Conservation (phyloP, 2,797 vertebrate genomes). For the Microctenopoma steveboyesi region DNA sequence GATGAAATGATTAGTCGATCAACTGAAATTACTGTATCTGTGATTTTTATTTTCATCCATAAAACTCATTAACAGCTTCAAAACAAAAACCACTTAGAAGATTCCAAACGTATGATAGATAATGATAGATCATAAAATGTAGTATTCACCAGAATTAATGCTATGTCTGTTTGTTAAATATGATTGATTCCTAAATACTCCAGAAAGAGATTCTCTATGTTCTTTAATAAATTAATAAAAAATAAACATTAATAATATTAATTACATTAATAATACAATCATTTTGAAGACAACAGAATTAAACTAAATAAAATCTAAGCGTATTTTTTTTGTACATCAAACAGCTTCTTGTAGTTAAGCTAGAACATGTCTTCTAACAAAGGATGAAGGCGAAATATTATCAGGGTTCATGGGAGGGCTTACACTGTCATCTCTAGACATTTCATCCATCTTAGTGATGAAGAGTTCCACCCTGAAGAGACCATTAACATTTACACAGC, state of each 20-base stretch:
- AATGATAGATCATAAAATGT: too few relatives aligned
- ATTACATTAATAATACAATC: too few relatives aligned
- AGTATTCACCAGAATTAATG: too few relatives aligned
- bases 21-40: background rate
- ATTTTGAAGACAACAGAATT: background rate
- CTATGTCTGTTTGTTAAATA: too few relatives aligned
- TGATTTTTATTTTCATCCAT: background rate
- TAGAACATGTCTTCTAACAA: background rate
- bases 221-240: background rate
- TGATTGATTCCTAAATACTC: too few relatives aligned
- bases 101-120: too few relatives aligned
- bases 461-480: conserved; percentile 35
- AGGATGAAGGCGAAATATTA: background rate
- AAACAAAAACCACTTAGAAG: too few relatives aligned
- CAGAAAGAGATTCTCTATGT: background rate
- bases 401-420: background rate
- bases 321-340: background rate
- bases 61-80: too few relatives aligned
- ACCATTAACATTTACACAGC: conserved; percentile 58
- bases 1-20: background rate
- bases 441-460: conserved; percentile 53
- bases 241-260: too few relatives aligned
- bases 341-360: background rate
- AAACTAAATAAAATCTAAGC: background rate
- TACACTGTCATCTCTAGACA: conserved; percentile 22